These are phyloP conservation scores for Nothocercus nigrocapillus DNA, from an alignment of 2,113 vertebrate species.

Conservation along the genomic window DNA sequence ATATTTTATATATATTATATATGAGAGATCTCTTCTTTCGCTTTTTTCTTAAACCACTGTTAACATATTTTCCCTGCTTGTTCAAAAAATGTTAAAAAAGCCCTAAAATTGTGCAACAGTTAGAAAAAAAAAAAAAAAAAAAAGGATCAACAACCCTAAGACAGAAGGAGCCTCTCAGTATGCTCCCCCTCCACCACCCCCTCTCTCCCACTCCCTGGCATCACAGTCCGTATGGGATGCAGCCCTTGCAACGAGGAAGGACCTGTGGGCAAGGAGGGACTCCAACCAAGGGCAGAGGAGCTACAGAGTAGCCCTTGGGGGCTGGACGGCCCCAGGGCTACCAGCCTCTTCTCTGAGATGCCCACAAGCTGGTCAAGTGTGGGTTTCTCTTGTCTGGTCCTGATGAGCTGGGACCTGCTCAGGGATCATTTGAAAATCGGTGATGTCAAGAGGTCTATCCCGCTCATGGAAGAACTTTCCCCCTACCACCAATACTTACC, in stretches of 20 bases:
- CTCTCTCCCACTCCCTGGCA: neutral
- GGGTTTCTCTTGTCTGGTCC: neutral
- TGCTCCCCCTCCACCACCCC: neutral
- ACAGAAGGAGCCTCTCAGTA: slow-evolving; percentile 15
- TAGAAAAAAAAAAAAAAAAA: slow-evolving; percentile 40
- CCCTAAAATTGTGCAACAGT: slow-evolving; percentile 73
- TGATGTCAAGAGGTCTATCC: accelerated
- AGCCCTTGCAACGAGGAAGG: neutral
- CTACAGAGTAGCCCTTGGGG: neutral
- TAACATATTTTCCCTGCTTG: slow-evolving; percentile 65
- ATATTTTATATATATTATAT: slow-evolving; percentile 54
- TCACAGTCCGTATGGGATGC: neutral
- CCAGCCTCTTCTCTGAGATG: neutral
- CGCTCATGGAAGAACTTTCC: neutral
- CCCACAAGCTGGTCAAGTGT: neutral
- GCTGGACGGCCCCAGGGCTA: neutral
- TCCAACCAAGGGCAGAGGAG: neutral
- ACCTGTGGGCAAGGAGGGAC: neutral
- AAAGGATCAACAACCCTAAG: slow-evolving; percentile 46
- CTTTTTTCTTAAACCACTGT: slow-evolving; percentile 58
- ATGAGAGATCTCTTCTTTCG: neutral
- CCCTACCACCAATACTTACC: neutral
- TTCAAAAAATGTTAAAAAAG: slow-evolving; percentile 71
- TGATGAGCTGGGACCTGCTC: neutral
- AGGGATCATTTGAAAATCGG: neutral